A percentile compares a stretch with the other conserved stretches of the same genome.
Evolutionary conservation across 2,797 vertebrate species (phyloP).

Genomic region (Platyrinchus mystaceus): DNA sequence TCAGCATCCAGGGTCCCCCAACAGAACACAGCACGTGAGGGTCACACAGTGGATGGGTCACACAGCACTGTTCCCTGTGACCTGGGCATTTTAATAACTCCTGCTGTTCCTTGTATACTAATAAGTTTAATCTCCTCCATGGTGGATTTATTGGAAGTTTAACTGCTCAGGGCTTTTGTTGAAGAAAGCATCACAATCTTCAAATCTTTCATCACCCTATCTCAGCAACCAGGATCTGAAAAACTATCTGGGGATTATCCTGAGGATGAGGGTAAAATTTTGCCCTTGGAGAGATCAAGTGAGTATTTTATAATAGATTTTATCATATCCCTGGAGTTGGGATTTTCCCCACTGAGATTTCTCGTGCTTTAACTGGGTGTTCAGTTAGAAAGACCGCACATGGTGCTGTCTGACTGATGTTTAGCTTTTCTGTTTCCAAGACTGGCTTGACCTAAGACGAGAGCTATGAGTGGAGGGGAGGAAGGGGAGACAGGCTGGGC

Average conservation of each 20-base stretch:
- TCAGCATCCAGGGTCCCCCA: not conserved
- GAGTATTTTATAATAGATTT: not conserved
- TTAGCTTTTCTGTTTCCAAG: conserved; percentile 43
- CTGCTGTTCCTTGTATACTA: not conserved
- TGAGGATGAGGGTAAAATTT: not conserved
- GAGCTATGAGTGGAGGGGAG: conserved; percentile 19
- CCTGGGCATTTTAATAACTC: not conserved
- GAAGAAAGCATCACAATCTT: not conserved
- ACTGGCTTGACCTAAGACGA: not conserved
- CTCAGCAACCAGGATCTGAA: not conserved
- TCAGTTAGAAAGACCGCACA: conserved; percentile 18
- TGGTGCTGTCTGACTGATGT: not conserved
- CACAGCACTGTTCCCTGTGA: fast-evolving
- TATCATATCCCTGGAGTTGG: not conserved
- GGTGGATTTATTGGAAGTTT: not conserved
- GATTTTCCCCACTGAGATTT: not conserved
- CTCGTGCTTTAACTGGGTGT: not conserved
- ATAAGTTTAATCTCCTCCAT: not conserved
- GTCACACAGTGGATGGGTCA: too few relatives aligned
- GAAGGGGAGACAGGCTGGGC: conserved; percentile 34
- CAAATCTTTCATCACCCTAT: not conserved
- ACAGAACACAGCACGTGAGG: fast-evolving
- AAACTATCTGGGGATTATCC: not conserved
- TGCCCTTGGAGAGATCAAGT: not conserved
- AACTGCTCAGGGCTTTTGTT: not conserved